These are phyloP conservation scores for Drosophila melanosoma DNA, from an alignment of 2,888 invertebrate species.

Conservation along the genomic window DNA sequence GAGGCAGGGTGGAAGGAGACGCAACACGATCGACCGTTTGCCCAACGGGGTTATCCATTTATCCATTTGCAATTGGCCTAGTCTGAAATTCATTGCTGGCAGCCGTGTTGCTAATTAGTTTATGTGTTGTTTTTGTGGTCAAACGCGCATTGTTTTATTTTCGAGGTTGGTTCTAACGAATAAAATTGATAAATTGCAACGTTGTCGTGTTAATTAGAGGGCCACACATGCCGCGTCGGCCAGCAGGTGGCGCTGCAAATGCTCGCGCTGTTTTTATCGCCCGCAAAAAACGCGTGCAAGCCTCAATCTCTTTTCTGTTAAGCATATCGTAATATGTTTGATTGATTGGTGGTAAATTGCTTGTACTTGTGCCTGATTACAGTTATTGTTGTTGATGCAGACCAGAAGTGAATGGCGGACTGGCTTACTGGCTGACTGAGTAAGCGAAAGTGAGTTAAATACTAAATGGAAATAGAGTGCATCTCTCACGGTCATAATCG, in stretches of 20 bases:
- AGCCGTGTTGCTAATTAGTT: slow-evolving; percentile 47
- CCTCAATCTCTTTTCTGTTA: slow-evolving; percentile 17
- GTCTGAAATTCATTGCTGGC: slow-evolving; percentile 18
- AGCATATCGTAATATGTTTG: slow-evolving; percentile 28
- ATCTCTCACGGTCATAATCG: slow-evolving; percentile 9
- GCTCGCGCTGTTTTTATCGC: slow-evolving; percentile 49
- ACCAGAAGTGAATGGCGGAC: slow-evolving; percentile 38
- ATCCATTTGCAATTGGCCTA: slow-evolving; percentile 53
- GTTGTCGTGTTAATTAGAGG: slow-evolving; percentile 68
- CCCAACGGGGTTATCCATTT: slow-evolving; percentile 40
- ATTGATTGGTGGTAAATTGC: slow-evolving; percentile 58
- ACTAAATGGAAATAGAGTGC: slow-evolving; percentile 12
- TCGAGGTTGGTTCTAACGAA: slow-evolving; percentile 25
- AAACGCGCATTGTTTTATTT: slow-evolving; percentile 32
- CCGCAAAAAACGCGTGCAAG: slow-evolving; percentile 42
- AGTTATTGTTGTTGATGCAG: slow-evolving; percentile 53
- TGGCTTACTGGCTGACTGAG: slow-evolving; percentile 9
- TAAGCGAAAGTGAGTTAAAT: slow-evolving; percentile 46
- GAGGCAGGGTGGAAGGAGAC: background rate
- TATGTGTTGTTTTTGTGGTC: slow-evolving; percentile 29
- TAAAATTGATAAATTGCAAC: slow-evolving; percentile 67
- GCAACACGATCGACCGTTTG: slow-evolving; percentile 15
- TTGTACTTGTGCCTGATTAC: slow-evolving; percentile 60
- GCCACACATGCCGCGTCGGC: slow-evolving; percentile 40
- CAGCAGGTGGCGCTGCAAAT: slow-evolving; percentile 65